Evolutionary conservation across 2,888 invertebrate genomes (phyloP), one percentile per base, ranked within the genome.

Genomic region (Eupithecia dodoneata): DNA sequence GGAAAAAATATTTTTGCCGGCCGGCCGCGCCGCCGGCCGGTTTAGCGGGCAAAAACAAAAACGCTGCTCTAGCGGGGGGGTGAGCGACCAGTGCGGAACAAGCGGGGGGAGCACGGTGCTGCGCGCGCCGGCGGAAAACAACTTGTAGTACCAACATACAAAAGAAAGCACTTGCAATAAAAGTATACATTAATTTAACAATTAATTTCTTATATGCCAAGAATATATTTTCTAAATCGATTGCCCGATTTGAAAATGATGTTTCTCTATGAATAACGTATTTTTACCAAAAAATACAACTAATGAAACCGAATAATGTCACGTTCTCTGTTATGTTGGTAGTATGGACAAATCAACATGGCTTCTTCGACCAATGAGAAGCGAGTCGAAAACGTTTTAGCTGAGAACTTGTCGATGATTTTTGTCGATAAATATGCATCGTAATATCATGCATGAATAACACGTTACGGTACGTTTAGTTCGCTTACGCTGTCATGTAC

Each of bases 281-380:
- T 45, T 44, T 45, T 45, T 42, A 15, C 15, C 4, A 44, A 44
- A 67, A 67, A 18, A 12, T 30, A 42, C 42, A 10, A 41, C 1
- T 13, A 67, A 3, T 30, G 6, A 42, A 44, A n/a, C n/a, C 67
- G 9, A 45, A 30, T 69, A n/a, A 15, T 12, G 47, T 81, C 52
- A 52, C 63, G 81, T 79, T 80, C 77, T 45, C 73, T 74, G 76
- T 80, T 72, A 85, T 59, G 90, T 93, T 94, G 94, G 91, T 85
- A 81, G 80, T 79, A 76, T 71, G 90, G 91, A 75, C 73, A 70
- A 79, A 80, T 70, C 41, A 84, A 83, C 76, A 87, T 86, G 87
- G 87, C 85, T 84, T 78, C 81, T 71, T 72, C 86, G 73, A 85
- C 93, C 93, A 93, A 93, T 93, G 87, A 85, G 87, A 84, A 77